Percentiles rank a stretch among this genome's conserved stretches.
Evolutionary conservation across 2,888 invertebrate genomes (phyloP).

Genomic region (Coleophora flavipennella): DNA sequence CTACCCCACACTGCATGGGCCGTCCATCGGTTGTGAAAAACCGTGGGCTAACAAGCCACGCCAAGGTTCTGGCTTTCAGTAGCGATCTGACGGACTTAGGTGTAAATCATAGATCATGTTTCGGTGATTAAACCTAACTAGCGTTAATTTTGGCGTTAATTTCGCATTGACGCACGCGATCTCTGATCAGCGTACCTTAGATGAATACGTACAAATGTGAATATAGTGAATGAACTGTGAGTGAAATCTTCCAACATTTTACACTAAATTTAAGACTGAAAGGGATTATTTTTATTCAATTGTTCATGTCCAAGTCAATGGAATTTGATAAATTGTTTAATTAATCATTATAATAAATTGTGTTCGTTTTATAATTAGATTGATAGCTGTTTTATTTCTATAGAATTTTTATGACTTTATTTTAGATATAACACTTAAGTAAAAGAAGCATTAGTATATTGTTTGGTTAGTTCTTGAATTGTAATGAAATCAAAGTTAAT

Average conservation of each 20-base stretch:
- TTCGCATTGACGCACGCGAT: conserved; percentile 4
- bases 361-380: conserved; percentile 28
- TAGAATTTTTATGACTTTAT: no score
- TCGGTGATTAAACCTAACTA: conserved; percentile 13
- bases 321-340: conserved; percentile 3
- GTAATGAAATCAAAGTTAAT: no score
- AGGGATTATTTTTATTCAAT: conserved; percentile 20
- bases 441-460: no score
- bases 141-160: not conserved
- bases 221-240: conserved; percentile 20
- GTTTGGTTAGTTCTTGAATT: no score
- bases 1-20: conserved; percentile 21
- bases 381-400: conserved; percentile 16
- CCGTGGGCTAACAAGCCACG: conserved; percentile 38
- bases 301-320: conserved; percentile 19
- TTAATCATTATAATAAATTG: conserved; percentile 17
- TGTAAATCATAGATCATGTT: conserved; percentile 18
- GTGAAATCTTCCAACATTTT: conserved; percentile 27
- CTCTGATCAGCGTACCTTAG: conserved; percentile 20
- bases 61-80: conserved; percentile 29
- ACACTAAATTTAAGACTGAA: conserved; percentile 37
- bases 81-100: conserved; percentile 35
- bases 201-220: conserved; percentile 38
- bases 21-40: conserved; percentile 53
- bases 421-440: no score